phyloP scores from a whole-genome alignment of 1,140 invertebrate species.

The Eulimnadia texana region DNA sequence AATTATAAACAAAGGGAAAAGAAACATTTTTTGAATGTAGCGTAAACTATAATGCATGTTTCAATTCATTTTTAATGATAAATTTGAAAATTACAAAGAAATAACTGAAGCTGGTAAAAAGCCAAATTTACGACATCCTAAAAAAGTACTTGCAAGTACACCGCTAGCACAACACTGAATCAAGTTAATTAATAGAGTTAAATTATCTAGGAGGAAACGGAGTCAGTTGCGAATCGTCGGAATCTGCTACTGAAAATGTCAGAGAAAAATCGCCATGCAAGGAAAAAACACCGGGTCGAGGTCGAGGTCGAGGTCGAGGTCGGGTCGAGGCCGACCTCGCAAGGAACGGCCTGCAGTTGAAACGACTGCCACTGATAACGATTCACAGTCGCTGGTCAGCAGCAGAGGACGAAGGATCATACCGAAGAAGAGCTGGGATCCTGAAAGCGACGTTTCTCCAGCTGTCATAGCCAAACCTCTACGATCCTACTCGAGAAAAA shows the following conservation, averaged over 20 bases:
- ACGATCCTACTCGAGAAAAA: background rate
- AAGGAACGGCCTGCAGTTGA: too few species aligned
- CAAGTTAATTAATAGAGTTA: background rate
- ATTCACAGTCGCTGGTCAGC: background rate
- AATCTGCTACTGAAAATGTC: background rate
- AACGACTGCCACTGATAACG: background rate
- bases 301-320: conserved; percentile 6
- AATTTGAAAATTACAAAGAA: too few species aligned
- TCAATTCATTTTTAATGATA: too few species aligned
- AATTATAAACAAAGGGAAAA: too few species aligned
- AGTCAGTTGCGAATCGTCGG: background rate
- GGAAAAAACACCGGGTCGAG: conserved; percentile 5
- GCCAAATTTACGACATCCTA: too few species aligned
- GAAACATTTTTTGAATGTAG: too few species aligned
- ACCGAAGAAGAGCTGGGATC: conserved; percentile 8
- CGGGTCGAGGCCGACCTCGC: background rate
- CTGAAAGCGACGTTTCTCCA: background rate
- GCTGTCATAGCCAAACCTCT: background rate
- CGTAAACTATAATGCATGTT: too few species aligned
- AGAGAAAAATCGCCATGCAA: background rate
- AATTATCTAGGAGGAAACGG: background rate
- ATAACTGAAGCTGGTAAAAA: too few species aligned
- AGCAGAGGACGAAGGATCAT: conserved; percentile 5
- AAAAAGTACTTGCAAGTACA: too few species aligned
- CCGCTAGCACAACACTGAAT: too few species aligned